Evolutionary conservation across 2,797 vertebrate species (phyloP).

Genomic region (Prionace glauca): DNA sequence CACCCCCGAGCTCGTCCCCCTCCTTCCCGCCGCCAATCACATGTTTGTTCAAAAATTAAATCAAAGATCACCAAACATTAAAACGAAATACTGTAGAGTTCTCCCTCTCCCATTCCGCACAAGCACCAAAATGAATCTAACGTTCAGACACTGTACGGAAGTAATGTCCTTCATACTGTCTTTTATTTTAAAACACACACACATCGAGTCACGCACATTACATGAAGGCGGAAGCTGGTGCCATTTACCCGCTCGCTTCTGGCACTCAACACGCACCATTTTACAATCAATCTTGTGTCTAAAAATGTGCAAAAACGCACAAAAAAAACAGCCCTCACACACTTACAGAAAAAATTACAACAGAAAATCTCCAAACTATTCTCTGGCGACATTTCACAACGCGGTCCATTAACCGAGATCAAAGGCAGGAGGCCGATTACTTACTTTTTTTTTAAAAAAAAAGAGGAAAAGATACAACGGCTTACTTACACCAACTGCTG

Average conservation of each 20-base stretch:
- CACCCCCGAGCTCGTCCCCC: constrained; percentile 44
- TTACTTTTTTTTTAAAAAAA: too few relatives aligned
- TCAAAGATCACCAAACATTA: constrained; percentile 12
- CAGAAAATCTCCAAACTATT: not conserved
- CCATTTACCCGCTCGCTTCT: constrained; percentile 42
- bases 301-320: not conserved
- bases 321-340: not conserved
- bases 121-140: not conserved
- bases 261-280: not conserved
- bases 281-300: constrained; percentile 9
- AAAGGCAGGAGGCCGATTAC: not conserved
- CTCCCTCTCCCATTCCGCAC: constrained; percentile 11
- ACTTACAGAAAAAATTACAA: not conserved
- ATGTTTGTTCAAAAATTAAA: constrained; percentile 38
- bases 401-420: not conserved
- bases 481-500: constrained; percentile 86
- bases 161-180: constrained; percentile 75
- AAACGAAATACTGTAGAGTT: not conserved
- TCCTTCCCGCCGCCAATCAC: constrained; percentile 42
- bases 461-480: not conserved
- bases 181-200: constrained; percentile 48
- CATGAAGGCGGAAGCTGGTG: constrained; percentile 54
- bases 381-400: not conserved
- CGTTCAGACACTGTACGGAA: not conserved
- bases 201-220: constrained; percentile 36